Base-by-base conservation (phyloP, 2,113 vertebrate genomes). In the Aptenodytes patagonicus region DNA sequence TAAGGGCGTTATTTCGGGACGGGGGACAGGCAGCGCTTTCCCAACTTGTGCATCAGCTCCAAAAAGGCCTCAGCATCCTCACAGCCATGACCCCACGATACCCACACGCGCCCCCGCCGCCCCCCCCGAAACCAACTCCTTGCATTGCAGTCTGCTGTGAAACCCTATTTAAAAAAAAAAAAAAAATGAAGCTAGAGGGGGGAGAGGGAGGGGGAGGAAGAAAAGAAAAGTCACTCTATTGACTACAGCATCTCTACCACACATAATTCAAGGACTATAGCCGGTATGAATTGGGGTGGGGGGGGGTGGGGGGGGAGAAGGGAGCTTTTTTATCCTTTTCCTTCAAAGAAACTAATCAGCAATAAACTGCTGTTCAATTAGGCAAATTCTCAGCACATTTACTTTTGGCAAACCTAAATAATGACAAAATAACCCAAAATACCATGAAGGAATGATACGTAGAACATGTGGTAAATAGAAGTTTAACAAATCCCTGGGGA, bases 361-460 rank as follows among this genome's bases (percentile, higher is more conserved):
- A 97, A 97, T 79, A 92, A 97, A 90, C 75, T 76, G 62, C 54
- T 79, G 69, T 93, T 94, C 96, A 91, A 82, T 80, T 71, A 93
- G 57, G 93, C 80, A 96, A 97, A 97, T 89, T 95, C 81, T 95
- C 96, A 89, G 36, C 55, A 46, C 47, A 12, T 82, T 92, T 94
- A 93, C 80, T 97, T 95, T 90, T 40, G 75, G 90, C 84, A 97
- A 91, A 97, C 57, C 44, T 71, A 87, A 95, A 96, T 40, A 97
- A 93, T 24, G 95, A 96, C 60, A 95, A 95, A 96, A 82, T 44
- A 85, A 64, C 83, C 70, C 66, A 57, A 86, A 97, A 93, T 51
- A 75, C 21, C 49, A 2, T 13, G 40, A 89, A 93, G 81, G 42
- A 88, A 97, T 0, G 5, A 21, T 55, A 51, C 5, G 7, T 15